phyloP scores from a whole-genome alignment of 2,113 vertebrate species.

The Phylloscopus trochilus region DNA sequence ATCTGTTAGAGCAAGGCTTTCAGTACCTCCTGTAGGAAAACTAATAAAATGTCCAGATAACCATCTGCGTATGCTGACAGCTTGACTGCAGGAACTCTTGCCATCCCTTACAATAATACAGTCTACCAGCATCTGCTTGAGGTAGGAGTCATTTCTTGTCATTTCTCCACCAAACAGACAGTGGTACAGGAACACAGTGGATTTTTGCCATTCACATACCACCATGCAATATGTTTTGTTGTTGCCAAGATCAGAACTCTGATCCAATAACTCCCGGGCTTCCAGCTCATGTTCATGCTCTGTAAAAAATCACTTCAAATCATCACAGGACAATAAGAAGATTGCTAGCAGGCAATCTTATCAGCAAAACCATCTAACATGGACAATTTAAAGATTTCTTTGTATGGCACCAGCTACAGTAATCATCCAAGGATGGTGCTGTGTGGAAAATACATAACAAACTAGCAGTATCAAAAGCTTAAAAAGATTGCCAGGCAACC shows the following conservation, averaged over 20 bases:
- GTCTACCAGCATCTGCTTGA: neutral
- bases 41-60: neutral
- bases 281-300: neutral
- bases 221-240: neutral
- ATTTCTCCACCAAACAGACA: neutral
- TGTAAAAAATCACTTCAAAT: constrained; percentile 25
- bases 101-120: neutral
- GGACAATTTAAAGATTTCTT: neutral
- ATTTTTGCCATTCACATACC: neutral
- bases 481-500: constrained; percentile 21
- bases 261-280: neutral
- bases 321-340: constrained; percentile 32
- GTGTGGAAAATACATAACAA: neutral
- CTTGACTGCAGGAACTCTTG: neutral
- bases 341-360: constrained; percentile 14
- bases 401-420: neutral
- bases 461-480: neutral
- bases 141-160: neutral
- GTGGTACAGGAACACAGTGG: neutral
- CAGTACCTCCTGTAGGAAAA: neutral
- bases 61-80: neutral
- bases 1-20: neutral
- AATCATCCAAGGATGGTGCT: neutral
- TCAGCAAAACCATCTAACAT: neutral
- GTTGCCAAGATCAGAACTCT: constrained; percentile 2